These are phyloP conservation scores for Platorchestia sp. DNA, from an alignment of 1,140 invertebrate species.

Conservation along the genomic window DNA sequence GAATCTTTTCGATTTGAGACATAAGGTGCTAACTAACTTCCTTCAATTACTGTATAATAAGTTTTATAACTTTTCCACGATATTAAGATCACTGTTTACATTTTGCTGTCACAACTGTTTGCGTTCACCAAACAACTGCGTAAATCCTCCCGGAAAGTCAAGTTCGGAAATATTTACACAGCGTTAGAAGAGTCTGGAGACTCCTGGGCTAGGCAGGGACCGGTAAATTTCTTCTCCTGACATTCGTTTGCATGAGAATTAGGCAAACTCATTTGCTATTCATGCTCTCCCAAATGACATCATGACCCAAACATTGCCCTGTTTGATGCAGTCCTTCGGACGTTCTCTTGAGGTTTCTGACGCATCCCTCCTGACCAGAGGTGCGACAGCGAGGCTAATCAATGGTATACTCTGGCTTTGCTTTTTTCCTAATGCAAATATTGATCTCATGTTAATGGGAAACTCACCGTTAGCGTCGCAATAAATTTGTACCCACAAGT, in stretches of 20 bases:
- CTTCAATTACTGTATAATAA: not conserved
- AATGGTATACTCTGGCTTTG: not conserved
- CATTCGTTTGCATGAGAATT: not conserved
- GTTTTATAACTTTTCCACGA: not conserved
- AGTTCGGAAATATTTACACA: not conserved
- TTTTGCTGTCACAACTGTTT: not conserved
- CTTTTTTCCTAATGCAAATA: not conserved
- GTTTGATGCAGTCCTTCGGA: not conserved
- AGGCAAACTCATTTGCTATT: not conserved
- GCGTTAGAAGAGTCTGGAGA: not conserved
- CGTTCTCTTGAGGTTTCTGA: not conserved
- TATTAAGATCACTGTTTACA: not conserved
- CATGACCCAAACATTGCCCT: not conserved
- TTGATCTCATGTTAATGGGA: not conserved
- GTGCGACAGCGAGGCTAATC: not conserved
- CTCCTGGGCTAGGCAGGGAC: no score
- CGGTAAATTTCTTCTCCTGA: not conserved
- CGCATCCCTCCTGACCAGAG: not conserved
- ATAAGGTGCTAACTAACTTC: not conserved
- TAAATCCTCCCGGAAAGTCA: not conserved
- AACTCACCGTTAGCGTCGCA: not conserved
- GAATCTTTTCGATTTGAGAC: not conserved
- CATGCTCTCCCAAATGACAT: not conserved
- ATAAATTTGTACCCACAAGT: not conserved
- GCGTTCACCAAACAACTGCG: not conserved